Conservation (phyloP, 1,140 invertebrate genomes). For the Aphelenchoides besseyi region DNA sequence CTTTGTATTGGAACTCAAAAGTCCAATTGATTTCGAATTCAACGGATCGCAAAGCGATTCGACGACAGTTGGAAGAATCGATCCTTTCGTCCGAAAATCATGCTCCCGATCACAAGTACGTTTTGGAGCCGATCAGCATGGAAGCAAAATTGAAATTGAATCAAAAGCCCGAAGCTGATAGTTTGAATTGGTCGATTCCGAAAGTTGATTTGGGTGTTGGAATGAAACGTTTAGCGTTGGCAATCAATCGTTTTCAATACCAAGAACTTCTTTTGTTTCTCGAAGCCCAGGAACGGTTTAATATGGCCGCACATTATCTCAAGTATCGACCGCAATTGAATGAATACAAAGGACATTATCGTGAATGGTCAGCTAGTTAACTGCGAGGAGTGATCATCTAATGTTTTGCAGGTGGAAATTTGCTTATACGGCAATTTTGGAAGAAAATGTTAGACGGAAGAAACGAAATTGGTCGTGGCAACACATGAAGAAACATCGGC, state of each 20-base stretch:
- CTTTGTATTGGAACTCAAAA: constrained; percentile 81
- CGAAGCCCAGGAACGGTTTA: constrained; percentile 81
- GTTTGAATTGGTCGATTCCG: constrained; percentile 76
- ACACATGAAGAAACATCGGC: constrained; percentile 78
- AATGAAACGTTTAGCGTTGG: constrained; percentile 79
- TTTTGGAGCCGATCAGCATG: constrained; percentile 9
- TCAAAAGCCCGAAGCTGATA: constrained; percentile 83
- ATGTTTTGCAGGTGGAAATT: constrained; percentile 76
- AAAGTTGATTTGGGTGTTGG: constrained; percentile 81
- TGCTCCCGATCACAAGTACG: constrained; percentile 70
- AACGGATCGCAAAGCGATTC: constrained; percentile 47
- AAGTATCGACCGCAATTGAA: constrained; percentile 78
- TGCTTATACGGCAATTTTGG: constrained; percentile 79
- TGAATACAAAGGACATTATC: constrained; percentile 74
- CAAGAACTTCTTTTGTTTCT: constrained; percentile 78
- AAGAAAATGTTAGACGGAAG: constrained; percentile 74
- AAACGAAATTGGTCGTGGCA: constrained; percentile 83
- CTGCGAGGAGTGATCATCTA: too few relatives aligned
- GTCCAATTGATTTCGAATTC: constrained; percentile 65
- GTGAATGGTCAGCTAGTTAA: constrained; percentile 71
- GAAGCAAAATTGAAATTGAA: constrained; percentile 72
- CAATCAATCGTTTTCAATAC: constrained; percentile 71
- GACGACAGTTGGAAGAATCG: constrained; percentile 66
- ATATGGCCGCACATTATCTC: constrained; percentile 72
- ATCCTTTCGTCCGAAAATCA: constrained; percentile 71